Evolutionary conservation across 2,797 vertebrate species (phyloP), one percentile per base, ranked within the genome.

Genomic region (Bovichtus diacanthus): DNA sequence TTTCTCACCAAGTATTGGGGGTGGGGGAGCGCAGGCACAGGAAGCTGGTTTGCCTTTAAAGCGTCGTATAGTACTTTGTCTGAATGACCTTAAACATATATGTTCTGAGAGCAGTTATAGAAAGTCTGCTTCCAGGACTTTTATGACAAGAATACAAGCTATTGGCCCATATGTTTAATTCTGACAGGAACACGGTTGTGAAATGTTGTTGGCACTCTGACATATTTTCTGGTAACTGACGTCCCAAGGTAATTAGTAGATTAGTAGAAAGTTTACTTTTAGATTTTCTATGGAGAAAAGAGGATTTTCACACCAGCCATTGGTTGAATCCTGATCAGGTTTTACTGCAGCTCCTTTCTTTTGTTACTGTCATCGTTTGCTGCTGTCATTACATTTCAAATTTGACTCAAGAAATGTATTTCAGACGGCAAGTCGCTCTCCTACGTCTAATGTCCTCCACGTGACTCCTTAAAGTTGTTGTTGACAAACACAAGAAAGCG

Each of bases 41-140:
- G 84, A 88, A 89, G 78, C 64, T 70, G 59, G 81, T 80, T 82
- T 79, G 62, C 67, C 71, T 89, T 69, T 75, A 71, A 82, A 84
- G 74, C 44, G 50, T 69, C 4, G 15, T 82, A 70, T 70, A 84
- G 70, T 49, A 60, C 70, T 83, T 84, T 72, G 70, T 84, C 74
- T 76, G 44, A 81, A 79, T 87, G 80, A 74, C 78, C 65, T 70
- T 74, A 78, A 80, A 81, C 54, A 50, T 66, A 5, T 36, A 59
- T 43, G 31, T 60, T 65, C 50, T 25, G 11, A 68, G 70, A 76
- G 43, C 70, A 39, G 19, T 61, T 61, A 34, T 34, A 4, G 19
- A 60, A 41, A 34, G 62, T n/a, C n/a, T n/a, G n/a, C n/a, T n/a
- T n/a, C 19, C 10, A 15, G 36, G 23, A 3, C 4, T 19, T 50